phyloP scores from a whole-genome alignment of 2,888 invertebrate species.

The Falcaria lacertinaria region DNA sequence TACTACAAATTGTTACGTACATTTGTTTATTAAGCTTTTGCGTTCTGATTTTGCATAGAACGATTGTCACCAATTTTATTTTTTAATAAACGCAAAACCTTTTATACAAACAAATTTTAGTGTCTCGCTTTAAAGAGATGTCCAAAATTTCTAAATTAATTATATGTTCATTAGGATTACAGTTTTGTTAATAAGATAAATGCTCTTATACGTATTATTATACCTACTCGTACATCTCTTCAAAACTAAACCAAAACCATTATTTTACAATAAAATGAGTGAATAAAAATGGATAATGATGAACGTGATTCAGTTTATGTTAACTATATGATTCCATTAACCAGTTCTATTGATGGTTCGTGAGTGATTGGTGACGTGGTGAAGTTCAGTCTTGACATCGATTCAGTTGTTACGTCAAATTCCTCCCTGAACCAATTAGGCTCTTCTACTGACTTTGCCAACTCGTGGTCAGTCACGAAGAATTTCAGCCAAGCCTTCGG shows the following conservation, averaged over 20 bases:
- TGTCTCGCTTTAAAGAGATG: conserved; percentile 50
- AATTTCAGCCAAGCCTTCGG: conserved; percentile 80
- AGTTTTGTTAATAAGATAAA: no score
- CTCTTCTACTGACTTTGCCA: conserved; percentile 72
- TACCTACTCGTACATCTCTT: conserved; percentile 42
- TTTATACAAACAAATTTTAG: conserved; percentile 16
- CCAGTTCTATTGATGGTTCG: conserved; percentile 68
- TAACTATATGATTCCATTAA: conserved; percentile 73
- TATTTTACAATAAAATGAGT: conserved; percentile 40
- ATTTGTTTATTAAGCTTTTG: conserved; percentile 37
- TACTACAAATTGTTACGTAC: conserved; percentile 38
- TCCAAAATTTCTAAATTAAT: conserved; percentile 8
- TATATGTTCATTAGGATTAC: no score
- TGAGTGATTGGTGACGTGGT: conserved; percentile 55
- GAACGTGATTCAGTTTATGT: conserved; percentile 29
- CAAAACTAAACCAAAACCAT: conserved; percentile 44
- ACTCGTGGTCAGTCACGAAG: conserved; percentile 76
- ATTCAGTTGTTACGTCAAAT: conserved; percentile 58
- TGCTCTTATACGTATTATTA: conserved; percentile 26
- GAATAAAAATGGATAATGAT: conserved; percentile 44
- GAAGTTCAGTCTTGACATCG: conserved; percentile 54
- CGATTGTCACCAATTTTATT: no score
- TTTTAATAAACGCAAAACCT: conserved; percentile 31
- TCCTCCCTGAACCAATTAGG: conserved; percentile 70
- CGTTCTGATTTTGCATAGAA: no score